phyloP scores from a whole-genome alignment of 1,140 invertebrate species.

The Planococcus citri region DNA sequence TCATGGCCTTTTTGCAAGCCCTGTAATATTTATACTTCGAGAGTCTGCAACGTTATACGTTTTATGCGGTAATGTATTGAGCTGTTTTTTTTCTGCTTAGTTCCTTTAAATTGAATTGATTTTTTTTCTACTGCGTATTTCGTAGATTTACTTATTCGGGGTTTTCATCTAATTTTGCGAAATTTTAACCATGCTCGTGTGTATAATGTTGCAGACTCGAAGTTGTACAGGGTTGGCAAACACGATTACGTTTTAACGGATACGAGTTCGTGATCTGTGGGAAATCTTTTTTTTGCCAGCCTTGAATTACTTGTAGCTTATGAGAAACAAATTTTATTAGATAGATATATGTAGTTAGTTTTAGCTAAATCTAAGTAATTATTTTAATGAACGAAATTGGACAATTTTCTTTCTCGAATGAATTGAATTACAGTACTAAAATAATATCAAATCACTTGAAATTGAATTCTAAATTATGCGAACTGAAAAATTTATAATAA shows the following conservation, averaged over 20 bases:
- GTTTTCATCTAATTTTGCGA: no score
- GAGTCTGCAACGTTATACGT: neutral
- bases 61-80: neutral
- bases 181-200: neutral
- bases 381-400: no score
- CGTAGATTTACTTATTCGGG: no score
- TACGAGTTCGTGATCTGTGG: neutral
- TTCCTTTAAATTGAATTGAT: neutral
- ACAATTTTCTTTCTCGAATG: no score
- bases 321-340: no score
- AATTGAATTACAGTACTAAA: no score
- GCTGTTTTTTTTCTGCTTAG: neutral
- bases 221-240: neutral
- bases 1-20: neutral
- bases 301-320: neutral
- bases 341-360: no score
- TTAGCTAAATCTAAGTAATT: no score
- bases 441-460: no score
- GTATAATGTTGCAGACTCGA: conserved; percentile 6
- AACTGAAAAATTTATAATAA: no score
- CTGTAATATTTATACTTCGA: neutral
- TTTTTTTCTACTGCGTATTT: no score
- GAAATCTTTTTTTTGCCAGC: neutral
- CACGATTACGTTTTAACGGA: neutral
- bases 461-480: no score